phyloP scores from a whole-genome alignment of 2,797 vertebrate species.

The Columba guinea region DNA sequence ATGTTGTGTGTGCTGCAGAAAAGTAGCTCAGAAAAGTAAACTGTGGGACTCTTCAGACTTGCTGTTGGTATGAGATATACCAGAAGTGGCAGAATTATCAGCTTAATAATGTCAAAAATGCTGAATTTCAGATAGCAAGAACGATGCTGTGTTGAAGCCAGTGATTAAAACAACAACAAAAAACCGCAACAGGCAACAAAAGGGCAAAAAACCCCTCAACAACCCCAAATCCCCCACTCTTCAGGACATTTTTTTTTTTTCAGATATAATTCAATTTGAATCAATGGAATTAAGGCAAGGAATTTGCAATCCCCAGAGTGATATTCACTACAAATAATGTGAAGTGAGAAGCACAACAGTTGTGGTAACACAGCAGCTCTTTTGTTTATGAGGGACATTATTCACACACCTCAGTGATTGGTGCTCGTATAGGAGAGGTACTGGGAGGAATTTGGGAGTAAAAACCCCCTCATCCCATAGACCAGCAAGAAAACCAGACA shows the following conservation, averaged over 20 bases:
- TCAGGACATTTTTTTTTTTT: not conserved
- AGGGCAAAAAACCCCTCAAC: too few species aligned
- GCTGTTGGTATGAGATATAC: not conserved
- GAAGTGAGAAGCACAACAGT: not conserved
- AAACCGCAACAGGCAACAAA: not conserved
- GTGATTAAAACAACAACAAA: not conserved
- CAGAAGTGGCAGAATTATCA: not conserved
- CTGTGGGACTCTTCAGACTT: not conserved
- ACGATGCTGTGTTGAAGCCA: not conserved
- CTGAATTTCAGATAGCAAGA: not conserved
- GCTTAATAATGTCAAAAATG: not conserved
- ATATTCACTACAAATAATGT: not conserved
- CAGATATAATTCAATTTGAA: not conserved
- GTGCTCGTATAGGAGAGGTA: not conserved
- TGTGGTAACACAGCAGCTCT: not conserved
- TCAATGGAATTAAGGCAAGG: not conserved
- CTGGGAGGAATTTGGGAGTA: not conserved
- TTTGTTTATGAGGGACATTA: not conserved
- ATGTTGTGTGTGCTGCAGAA: not conserved
- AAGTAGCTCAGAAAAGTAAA: not conserved
- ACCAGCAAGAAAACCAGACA: not conserved
- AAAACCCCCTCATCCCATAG: not conserved
- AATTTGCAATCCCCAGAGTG: not conserved
- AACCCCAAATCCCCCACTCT: fast-evolving
- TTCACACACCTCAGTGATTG: not conserved